phyloP scores from a whole-genome alignment of 2,888 invertebrate species.

The Nomada fabriciana region DNA sequence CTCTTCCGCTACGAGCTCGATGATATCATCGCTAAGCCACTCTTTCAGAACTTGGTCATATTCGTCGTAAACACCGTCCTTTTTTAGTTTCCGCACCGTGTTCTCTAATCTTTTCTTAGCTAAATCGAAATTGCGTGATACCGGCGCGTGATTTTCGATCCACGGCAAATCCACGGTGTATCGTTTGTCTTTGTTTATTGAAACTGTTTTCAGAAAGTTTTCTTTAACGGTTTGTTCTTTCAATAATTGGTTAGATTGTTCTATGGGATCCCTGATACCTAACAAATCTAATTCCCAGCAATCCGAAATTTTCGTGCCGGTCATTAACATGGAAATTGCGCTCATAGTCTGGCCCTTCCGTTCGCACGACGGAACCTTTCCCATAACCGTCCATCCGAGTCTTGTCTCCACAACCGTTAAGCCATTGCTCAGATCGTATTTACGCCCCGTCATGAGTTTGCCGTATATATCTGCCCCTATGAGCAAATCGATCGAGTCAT shows the following conservation, averaged over 20 bases:
- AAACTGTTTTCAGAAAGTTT: conserved; percentile 64
- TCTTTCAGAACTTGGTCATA: conserved; percentile 71
- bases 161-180: too few relatives aligned
- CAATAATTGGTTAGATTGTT: conserved; percentile 46
- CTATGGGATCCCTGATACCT: conserved; percentile 71
- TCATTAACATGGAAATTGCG: background rate
- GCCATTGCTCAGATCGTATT: background rate
- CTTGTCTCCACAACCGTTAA: background rate
- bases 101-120: too few relatives aligned
- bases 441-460: background rate
- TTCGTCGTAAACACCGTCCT: conserved; percentile 53
- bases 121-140: too few relatives aligned
- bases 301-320: background rate
- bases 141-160: too few relatives aligned
- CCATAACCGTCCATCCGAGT: conserved; percentile 14
- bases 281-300: conserved; percentile 64
- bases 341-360: background rate
- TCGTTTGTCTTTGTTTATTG: conserved; percentile 37
- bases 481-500: conserved; percentile 14
- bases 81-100: conserved; percentile 62
- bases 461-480: conserved; percentile 14
- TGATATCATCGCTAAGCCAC: conserved; percentile 60
- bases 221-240: conserved; percentile 52
- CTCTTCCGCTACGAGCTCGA: conserved; percentile 68
- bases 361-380: background rate